Percentiles rank a stretch among this genome's conserved stretches.
These are phyloP conservation scores for Omphaloscelis lunosa DNA, from an alignment of 2,888 invertebrate species.

Conservation along the genomic window DNA sequence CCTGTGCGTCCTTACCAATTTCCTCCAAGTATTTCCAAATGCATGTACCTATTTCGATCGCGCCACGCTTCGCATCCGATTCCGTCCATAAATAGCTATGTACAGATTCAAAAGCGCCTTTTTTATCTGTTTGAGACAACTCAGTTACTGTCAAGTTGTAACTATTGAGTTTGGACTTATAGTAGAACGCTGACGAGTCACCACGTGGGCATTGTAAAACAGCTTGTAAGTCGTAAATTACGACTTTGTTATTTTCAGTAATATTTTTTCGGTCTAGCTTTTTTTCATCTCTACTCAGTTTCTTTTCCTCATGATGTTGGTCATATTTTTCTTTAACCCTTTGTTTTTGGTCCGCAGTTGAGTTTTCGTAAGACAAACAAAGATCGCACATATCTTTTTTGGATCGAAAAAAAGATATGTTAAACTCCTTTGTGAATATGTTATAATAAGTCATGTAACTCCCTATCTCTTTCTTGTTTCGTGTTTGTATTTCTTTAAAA, in stretches of 20 bases:
- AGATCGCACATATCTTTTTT: conserved; percentile 37
- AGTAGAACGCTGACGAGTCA: too few relatives aligned
- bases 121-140: too few relatives aligned
- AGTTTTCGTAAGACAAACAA: conserved; percentile 24
- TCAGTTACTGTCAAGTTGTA: too few relatives aligned
- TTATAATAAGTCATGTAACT: conserved; percentile 25
- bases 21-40: conserved; percentile 17
- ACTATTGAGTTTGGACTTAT: too few relatives aligned
- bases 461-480: conserved; percentile 9
- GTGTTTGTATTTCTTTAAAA: conserved; percentile 11
- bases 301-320: neutral
- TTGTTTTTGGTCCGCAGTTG: neutral
- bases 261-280: conserved; percentile 13
- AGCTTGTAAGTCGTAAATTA: conserved; percentile 36
- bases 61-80: neutral
- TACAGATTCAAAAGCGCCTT: neutral
- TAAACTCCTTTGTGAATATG: neutral
- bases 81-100: conserved; percentile 19
- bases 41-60: conserved; percentile 17
- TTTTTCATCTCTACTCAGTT: conserved; percentile 27
- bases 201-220: too few relatives aligned
- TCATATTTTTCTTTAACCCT: conserved; percentile 32
- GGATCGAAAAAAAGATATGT: conserved; percentile 16
- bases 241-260: conserved; percentile 14
- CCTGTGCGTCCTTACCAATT: conserved; percentile 6